A percentile compares a stretch with the other conserved stretches of the same genome.
Conservation (phyloP, 2,113 vertebrate genomes). For the Suncus etruscus region DNA sequence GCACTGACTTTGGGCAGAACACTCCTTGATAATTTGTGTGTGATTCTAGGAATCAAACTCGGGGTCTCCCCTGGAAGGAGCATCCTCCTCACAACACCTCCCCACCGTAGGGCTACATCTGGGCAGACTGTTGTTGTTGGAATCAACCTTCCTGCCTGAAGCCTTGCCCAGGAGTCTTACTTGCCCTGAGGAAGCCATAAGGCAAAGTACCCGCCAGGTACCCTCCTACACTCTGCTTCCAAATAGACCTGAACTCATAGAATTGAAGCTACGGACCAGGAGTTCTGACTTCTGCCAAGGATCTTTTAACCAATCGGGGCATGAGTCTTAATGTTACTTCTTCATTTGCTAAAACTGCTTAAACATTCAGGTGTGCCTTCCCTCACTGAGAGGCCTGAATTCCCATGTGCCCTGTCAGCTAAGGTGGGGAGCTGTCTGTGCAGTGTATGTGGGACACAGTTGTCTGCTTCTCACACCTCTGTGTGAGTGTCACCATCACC, state of each 20-base stretch:
- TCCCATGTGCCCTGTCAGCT: background rate
- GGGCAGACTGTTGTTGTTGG: background rate
- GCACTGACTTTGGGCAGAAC: background rate
- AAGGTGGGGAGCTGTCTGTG: background rate
- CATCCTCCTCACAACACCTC: too few relatives aligned
- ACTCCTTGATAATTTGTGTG: background rate
- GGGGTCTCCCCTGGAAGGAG: too few relatives aligned
- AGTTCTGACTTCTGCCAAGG: too few relatives aligned
- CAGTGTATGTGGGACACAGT: background rate
- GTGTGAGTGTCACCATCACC: background rate
- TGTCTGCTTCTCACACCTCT: too few relatives aligned
- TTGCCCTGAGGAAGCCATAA: background rate
- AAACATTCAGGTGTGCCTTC: background rate
- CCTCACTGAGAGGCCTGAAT: background rate
- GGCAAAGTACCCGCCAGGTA: rapidly evolving
- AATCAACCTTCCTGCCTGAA: background rate
- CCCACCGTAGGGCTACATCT: too few relatives aligned
- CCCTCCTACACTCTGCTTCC: too few relatives aligned
- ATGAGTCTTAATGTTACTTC: background rate
- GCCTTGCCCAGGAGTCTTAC: background rate
- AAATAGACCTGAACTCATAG: too few relatives aligned
- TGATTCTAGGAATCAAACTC: too few relatives aligned
- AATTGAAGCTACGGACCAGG: too few relatives aligned
- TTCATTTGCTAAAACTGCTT: background rate
- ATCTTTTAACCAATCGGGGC: background rate